A percentile compares a stretch with the other conserved stretches of the same genome.
phyloP scores from a whole-genome alignment of 2,888 invertebrate genomes.

The Hypolimnas misippus region DNA sequence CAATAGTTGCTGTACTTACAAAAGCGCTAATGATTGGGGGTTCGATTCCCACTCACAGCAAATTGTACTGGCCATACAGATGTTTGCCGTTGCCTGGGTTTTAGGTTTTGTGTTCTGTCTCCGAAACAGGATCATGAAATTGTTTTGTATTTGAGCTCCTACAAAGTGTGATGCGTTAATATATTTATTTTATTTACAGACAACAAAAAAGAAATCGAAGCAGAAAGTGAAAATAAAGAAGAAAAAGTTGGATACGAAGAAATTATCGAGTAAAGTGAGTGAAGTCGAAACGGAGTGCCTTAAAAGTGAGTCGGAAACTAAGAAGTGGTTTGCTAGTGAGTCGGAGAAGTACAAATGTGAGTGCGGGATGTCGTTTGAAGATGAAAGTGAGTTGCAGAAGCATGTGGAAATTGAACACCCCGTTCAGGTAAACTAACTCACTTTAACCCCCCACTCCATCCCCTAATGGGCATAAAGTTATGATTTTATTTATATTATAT shows the following conservation, averaged over 20 bases:
- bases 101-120: too few relatives aligned
- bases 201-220: conserved; percentile 31
- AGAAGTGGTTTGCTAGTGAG: not conserved
- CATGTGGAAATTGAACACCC: conserved; percentile 23
- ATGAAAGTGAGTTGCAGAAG: conserved; percentile 23
- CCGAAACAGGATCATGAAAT: not conserved
- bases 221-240: conserved; percentile 37
- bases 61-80: too few relatives aligned
- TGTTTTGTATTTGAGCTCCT: too few relatives aligned
- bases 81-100: too few relatives aligned
- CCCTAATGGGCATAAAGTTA: too few relatives aligned
- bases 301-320: conserved; percentile 9
- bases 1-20: too few relatives aligned
- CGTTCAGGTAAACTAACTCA: conserved; percentile 2
- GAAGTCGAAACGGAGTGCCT: conserved; percentile 17
- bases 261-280: conserved; percentile 7
- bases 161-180: too few relatives aligned
- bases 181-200: conserved; percentile 17
- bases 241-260: conserved; percentile 20
- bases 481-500: too few relatives aligned
- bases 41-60: too few relatives aligned
- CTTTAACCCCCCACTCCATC: not conserved
- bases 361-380: conserved; percentile 45
- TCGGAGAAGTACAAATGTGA: conserved; percentile 17
- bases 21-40: too few relatives aligned